These are phyloP conservation scores for Xestia rhomboidea DNA, from an alignment of 2,888 invertebrate genomes.

Conservation along the genomic window DNA sequence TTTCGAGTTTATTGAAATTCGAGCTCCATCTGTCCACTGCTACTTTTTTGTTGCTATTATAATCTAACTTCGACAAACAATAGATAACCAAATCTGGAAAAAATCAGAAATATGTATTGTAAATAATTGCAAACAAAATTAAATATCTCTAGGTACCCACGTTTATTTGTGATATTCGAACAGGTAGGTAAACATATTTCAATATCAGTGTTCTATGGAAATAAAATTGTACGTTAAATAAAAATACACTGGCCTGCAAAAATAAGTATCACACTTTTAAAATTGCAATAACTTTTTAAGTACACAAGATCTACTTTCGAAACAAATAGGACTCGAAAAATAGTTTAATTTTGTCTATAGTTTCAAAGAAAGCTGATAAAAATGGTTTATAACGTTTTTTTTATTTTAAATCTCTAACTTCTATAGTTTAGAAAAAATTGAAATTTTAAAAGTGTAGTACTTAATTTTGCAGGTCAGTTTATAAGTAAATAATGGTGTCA, in stretches of 20 bases:
- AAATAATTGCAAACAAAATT: slow-evolving; percentile 11
- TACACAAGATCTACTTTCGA: no score
- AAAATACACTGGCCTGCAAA: no score
- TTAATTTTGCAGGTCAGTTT: no score
- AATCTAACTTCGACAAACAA: slow-evolving; percentile 4
- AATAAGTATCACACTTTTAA: no score
- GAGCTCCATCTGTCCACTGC: background rate
- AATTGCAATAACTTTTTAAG: no score
- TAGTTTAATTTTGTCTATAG: no score
- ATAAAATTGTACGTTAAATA: background rate
- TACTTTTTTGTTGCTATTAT: background rate
- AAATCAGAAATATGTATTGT: slow-evolving; percentile 1
- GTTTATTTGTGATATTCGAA: background rate
- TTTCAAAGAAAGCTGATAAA: no score
- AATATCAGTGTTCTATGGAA: slow-evolving; percentile 13
- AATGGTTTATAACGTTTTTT: no score
- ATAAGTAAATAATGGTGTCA: slow-evolving; percentile 4
- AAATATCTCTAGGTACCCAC: background rate
- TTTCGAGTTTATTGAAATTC: background rate
- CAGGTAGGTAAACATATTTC: background rate
- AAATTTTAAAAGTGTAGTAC: no score
- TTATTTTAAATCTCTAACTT: no score
- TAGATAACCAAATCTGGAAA: background rate
- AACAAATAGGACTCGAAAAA: no score
- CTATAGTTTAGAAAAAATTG: no score